phyloP scores from a whole-genome alignment of 2,888 invertebrate genomes.

The Lomographa bimaculata region DNA sequence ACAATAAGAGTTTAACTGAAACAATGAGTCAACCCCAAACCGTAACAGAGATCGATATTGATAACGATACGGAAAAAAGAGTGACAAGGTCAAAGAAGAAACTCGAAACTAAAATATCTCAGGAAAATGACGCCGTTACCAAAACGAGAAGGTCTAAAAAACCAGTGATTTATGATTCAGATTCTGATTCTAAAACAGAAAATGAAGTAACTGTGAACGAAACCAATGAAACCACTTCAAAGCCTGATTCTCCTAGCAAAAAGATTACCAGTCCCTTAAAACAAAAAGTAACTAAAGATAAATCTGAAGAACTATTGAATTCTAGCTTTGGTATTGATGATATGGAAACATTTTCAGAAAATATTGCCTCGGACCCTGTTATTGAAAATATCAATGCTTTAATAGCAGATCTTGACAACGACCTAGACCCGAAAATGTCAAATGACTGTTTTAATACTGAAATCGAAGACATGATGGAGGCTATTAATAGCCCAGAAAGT shows the following conservation, averaged over 20 bases:
- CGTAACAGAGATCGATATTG: constrained; percentile 20
- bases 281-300: constrained; percentile 10
- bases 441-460: constrained; percentile 53
- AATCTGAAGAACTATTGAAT: constrained; percentile 26
- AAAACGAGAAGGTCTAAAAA: constrained; percentile 46
- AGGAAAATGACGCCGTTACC: constrained; percentile 14
- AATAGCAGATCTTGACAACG: constrained; percentile 66
- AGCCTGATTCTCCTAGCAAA: constrained; percentile 3
- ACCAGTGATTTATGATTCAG: constrained; percentile 49
- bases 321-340: constrained; percentile 58
- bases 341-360: constrained; percentile 65
- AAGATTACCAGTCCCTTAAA: constrained; percentile 4
- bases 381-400: constrained; percentile 66
- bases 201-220: constrained; percentile 2
- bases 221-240: not conserved
- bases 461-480: constrained; percentile 56
- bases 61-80: constrained; percentile 36
- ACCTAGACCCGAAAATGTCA: constrained; percentile 50
- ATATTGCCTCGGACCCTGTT: constrained; percentile 55
- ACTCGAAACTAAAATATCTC: constrained; percentile 16
- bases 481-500: constrained; percentile 43
- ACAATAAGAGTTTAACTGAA: too few relatives aligned
- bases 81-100: constrained; percentile 51
- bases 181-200: constrained; percentile 48
- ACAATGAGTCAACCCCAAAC: constrained; percentile 15